Conservation (phyloP, 1,140 invertebrate genomes). For the Papilio polytes region DNA sequence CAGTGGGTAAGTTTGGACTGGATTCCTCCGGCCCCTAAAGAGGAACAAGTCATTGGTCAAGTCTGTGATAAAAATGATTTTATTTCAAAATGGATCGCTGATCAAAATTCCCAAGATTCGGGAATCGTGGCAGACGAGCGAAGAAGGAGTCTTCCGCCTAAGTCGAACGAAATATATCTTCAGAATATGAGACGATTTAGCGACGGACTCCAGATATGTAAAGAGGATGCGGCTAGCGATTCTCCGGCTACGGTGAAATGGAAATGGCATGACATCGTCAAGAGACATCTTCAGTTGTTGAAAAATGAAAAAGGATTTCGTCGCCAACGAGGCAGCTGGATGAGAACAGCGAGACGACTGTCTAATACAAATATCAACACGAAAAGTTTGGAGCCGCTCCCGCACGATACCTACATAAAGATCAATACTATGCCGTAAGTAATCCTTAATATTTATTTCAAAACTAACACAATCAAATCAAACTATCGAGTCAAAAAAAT, state of each 20-base stretch:
- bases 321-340: slow-evolving; percentile 85
- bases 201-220: slow-evolving; percentile 84
- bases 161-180: slow-evolving; percentile 81
- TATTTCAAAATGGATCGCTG: slow-evolving; percentile 82
- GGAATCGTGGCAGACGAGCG: slow-evolving; percentile 77
- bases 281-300: slow-evolving; percentile 82
- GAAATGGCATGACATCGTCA: slow-evolving; percentile 85
- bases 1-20: slow-evolving; percentile 83
- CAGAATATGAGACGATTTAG: slow-evolving; percentile 84
- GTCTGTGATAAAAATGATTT: slow-evolving; percentile 84
- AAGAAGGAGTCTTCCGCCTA: slow-evolving; percentile 80
- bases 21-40: slow-evolving; percentile 81
- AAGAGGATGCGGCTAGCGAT: slow-evolving; percentile 82
- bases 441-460: slow-evolving; percentile 41
- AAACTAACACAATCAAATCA: slow-evolving; percentile 9
- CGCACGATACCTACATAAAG: slow-evolving; percentile 79
- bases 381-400: slow-evolving; percentile 62
- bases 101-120: slow-evolving; percentile 77
- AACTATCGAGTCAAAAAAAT: slow-evolving; percentile 38
- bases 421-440: slow-evolving; percentile 82
- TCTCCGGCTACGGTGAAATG: slow-evolving; percentile 81
- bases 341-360: slow-evolving; percentile 82
- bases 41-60: slow-evolving; percentile 79
- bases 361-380: slow-evolving; percentile 71
- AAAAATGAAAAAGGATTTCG: slow-evolving; percentile 84